Evolutionary conservation across 2,888 invertebrate species (phyloP), one percentile per base, ranked within the genome.

Genomic region (Sarcophaga variegata): DNA sequence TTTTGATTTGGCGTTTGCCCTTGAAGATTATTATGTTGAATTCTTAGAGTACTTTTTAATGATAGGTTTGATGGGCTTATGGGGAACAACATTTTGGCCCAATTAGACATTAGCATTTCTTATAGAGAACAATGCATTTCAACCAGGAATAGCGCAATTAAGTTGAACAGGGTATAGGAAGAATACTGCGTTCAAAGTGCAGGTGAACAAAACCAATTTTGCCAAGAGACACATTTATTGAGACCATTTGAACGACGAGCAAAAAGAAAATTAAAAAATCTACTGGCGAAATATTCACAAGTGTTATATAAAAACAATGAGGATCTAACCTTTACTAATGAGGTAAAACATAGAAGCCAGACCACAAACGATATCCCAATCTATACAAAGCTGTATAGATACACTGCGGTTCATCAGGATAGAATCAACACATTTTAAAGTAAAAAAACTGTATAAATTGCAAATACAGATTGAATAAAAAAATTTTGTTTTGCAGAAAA

Each of bases 221-320:
- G 37, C 22, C 11, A 45, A 14, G 74, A 45, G 60, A 49, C 72
- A 45, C 45, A 72, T 72, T 20, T 71, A 25, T 12, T 17, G 3
- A 66, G 25, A 75, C 22, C 71, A 76, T 59, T 47, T 82, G 12
- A 70, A 82, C 20, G 63, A 63, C 25, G 69, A 72, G 37, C 64
- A 81, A 72, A 60, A 60, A 70, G 64, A 72, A 77, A 27, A 62
- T 72, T 83, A 64, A 67, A 47, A 64, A 72, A 37, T 64, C 49
- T 81, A 17, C 59, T 81, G 27, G 20, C 27, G 14, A 81, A 70
- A 66, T 69, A 78, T 72, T 75, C 77, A 47, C 49, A 78, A 27
- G 49, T 62, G 62, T 86, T 86, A 74, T 80, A 82, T 54, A 37
- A 79, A 59, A 67, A 81, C 22, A 62, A 66, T 76, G 80, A 83